Conservation (phyloP, 2,888 invertebrate species). For the Rhaphigaster nebulosa region DNA sequence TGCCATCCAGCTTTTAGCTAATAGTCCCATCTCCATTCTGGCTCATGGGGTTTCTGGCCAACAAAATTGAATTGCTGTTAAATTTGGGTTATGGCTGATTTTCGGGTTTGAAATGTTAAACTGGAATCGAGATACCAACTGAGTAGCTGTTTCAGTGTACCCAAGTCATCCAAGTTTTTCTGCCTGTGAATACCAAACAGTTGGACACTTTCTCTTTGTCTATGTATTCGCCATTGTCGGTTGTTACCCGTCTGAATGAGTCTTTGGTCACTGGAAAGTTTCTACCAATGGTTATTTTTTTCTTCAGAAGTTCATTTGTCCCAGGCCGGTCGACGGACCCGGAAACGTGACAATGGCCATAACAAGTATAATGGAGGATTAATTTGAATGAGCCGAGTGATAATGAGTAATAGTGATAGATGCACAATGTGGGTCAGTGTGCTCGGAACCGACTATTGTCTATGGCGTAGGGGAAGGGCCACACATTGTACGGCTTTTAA, state of each 20-base stretch:
- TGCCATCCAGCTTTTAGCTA: too few relatives aligned
- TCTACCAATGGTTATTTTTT: background rate
- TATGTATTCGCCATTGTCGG: background rate
- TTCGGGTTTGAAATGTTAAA: background rate
- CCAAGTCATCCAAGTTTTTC: background rate
- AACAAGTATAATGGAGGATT: conserved; percentile 41
- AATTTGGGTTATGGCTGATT: background rate
- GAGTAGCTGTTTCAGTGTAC: background rate
- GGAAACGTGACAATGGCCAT: conserved; percentile 35
- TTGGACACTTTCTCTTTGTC: background rate
- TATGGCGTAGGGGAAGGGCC: background rate
- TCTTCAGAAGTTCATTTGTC: background rate
- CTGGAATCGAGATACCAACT: background rate
- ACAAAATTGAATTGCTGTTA: too few relatives aligned
- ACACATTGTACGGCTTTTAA: conserved; percentile 30
- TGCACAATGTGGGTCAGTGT: conserved; percentile 44
- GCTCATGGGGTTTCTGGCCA: too few relatives aligned
- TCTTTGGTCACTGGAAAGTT: background rate
- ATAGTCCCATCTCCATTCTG: too few relatives aligned
- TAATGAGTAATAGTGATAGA: conserved; percentile 12
- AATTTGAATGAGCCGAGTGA: conserved; percentile 31
- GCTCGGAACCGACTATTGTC: background rate
- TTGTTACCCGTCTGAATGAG: background rate
- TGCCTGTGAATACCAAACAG: background rate
- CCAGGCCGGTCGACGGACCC: background rate